Base-by-base conservation (phyloP, 2,797 vertebrate species). In the Aphelocoma californica region DNA sequence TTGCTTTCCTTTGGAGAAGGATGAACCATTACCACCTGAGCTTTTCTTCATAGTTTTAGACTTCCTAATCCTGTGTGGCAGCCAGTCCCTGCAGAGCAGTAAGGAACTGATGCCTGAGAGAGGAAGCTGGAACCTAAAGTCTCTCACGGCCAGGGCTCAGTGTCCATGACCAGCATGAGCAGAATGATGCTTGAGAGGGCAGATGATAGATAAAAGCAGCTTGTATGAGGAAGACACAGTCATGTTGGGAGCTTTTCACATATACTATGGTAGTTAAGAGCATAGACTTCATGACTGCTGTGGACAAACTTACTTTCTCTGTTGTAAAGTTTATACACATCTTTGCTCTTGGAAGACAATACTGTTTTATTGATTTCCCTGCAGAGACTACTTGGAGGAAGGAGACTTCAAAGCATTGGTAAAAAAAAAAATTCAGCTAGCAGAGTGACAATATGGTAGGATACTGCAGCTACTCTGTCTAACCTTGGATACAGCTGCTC, bases 351-450 rank as follows among this genome's bases (percentile, higher is more conserved):
- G 18, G 51, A 86, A 56, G 45, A 92, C 18, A 87, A 86, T 91
- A 71, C 38, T 78, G 21, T 93, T 91, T 74, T 74, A 94, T 88
- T 4, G 8, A 78, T 87, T 67, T 90, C 18, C 26, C 34, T 94
- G 69, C 75, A 90, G 73, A 92, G 54, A 58, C 71, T 81, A 58
- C 86, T 83, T 89, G 81, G 79, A 93, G 73, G 61, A 92, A 92
- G 64, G 79, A 81, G 25, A 67, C 38, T 91, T 93, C 86, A 79
- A 89, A 75, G 26, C 25, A 44, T 7, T 54, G 5, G 42, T 74
- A 91, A 82, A 87, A 82, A 81, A 87, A 77, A 62, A 34, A 18
- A 1, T 81, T 72, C 56, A 47, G 53, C 34, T 48, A 78, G 13
- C 14, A 87, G 50, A 36, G 29, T 71, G 53, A 69, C n/a, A 65